These are phyloP conservation scores for Chymomyza amoena DNA, from an alignment of 2,888 invertebrate genomes.

Conservation along the genomic window DNA sequence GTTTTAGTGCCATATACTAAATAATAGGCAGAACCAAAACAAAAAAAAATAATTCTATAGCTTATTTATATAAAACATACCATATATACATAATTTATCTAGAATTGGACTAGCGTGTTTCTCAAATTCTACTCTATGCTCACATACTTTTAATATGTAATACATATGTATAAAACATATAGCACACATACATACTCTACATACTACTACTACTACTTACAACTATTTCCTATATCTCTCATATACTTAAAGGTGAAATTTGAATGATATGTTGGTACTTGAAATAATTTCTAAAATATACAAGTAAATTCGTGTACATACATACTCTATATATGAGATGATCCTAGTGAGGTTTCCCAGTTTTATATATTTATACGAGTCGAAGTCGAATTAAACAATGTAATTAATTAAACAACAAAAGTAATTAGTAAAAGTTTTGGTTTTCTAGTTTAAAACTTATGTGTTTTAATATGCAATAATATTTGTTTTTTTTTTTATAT, in stretches of 20 bases:
- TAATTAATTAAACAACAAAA: slow-evolving; percentile 5
- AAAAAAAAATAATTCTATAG: too few relatives aligned
- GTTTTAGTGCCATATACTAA: neutral
- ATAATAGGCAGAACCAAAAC: too few relatives aligned
- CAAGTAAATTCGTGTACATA: neutral
- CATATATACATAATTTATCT: neutral
- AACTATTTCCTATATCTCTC: too few relatives aligned
- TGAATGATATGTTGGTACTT: too few relatives aligned
- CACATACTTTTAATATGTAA: neutral
- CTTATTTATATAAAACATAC: neutral
- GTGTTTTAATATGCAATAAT: slow-evolving; percentile 35
- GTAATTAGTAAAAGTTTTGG: slow-evolving; percentile 44
- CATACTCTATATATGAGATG: neutral
- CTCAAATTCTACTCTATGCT: neutral
- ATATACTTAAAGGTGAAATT: too few relatives aligned
- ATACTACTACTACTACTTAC: neutral
- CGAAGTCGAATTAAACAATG: neutral
- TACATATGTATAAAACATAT: neutral
- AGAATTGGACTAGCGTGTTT: slow-evolving; percentile 5
- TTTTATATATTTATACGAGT: neutral
- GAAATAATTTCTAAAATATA: neutral
- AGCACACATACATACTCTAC: neutral
- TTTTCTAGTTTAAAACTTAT: slow-evolving; percentile 37
- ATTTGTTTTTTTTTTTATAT: slow-evolving; percentile 13
- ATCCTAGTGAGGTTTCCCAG: neutral